Base-by-base conservation (phyloP, 2,888 invertebrate species). In the Sisyra terminalis region DNA sequence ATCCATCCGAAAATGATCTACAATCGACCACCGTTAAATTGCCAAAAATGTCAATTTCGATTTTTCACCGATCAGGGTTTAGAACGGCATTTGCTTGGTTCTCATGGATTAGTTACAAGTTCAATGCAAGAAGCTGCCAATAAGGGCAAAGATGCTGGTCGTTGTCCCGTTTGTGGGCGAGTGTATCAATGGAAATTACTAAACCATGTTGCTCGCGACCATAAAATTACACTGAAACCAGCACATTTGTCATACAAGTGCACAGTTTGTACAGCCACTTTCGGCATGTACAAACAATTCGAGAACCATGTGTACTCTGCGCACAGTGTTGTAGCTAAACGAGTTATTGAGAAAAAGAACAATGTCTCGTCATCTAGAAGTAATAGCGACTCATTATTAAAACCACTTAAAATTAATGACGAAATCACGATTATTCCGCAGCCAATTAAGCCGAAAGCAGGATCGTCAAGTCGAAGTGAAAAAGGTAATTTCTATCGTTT, bases 21-120 rank as follows among this genome's bases (percentile, higher is more conserved):
- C 64, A 90, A 88, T 64, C 72, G 85, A 63, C 90, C 94, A 44
- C 93, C 93, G 38, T 70, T 94, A 50, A 90, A 89, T 66, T 94
- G 94, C 64, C 92, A 92, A 64, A 90, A 92, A 62, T 94, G 94
- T 67, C 88, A 90, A 65, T 88, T 86, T 61, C 75, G 92, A 55
- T 97, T 96, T 68, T 97, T 96, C 67, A 94, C 94, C 35, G 93
- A 94, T 65, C 85, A 94, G 66, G 97, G 97, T 13, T 66, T 97
- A 46, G 93, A 94, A 61, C 73, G 96, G 54, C 97, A 97, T 71
- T 71, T 94, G 54, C 69, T 93, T 48, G 93, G 93, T 48, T 85
- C 89, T 18, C 94, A 94, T 59, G 92, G 92, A 36, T 73, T 94
- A 46, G 93, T 94, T 30, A 94, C 93, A 44, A 89, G 88, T 50